Percentiles rank a stretch among this genome's conserved stretches.
Conservation (phyloP, 2,113 vertebrate species). For the Microtus montanus region DNA sequence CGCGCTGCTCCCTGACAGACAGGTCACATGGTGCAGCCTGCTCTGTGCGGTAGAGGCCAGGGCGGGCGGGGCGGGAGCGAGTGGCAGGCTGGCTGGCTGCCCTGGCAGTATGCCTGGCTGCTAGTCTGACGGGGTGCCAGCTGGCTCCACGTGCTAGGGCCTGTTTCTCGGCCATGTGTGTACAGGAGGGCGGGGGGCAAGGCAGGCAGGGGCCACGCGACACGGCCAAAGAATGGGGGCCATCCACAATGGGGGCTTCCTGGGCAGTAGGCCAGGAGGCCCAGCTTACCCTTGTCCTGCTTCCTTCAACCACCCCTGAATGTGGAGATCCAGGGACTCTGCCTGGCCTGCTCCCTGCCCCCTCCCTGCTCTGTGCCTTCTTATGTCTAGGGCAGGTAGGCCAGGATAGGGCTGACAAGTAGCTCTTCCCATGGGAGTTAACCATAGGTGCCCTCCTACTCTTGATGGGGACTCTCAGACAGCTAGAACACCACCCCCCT, state of each 20-base stretch:
- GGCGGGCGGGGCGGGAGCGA: conserved; percentile 39
- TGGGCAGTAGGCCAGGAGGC: neutral
- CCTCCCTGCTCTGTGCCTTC: neutral
- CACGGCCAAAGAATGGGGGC: conserved; percentile 23
- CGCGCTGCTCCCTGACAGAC: neutral
- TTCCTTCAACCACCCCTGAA: neutral
- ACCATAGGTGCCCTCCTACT: neutral
- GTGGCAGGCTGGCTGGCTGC: conserved; percentile 84
- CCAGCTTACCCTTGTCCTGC: neutral
- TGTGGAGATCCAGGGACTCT: neutral
- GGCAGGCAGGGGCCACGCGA: conserved; percentile 51
- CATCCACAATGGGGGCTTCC: neutral
- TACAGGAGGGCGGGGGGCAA: conserved; percentile 44
- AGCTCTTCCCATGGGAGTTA: neutral
- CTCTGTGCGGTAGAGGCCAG: neutral
- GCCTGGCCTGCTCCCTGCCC: neutral
- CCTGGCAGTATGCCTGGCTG: conserved; percentile 86
- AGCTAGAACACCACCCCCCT: neutral
- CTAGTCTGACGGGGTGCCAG: conserved; percentile 87
- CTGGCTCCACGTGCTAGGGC: conserved; percentile 81
- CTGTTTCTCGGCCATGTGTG: conserved; percentile 75
- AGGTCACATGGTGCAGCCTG: neutral
- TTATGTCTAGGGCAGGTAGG: neutral
- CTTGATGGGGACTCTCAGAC: neutral
- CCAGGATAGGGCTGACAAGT: neutral